Percentiles rank a stretch among this genome's conserved stretches.
These are phyloP conservation scores for Drosophila picticornis DNA, from an alignment of 2,888 invertebrate genomes.

Conservation along the genomic window DNA sequence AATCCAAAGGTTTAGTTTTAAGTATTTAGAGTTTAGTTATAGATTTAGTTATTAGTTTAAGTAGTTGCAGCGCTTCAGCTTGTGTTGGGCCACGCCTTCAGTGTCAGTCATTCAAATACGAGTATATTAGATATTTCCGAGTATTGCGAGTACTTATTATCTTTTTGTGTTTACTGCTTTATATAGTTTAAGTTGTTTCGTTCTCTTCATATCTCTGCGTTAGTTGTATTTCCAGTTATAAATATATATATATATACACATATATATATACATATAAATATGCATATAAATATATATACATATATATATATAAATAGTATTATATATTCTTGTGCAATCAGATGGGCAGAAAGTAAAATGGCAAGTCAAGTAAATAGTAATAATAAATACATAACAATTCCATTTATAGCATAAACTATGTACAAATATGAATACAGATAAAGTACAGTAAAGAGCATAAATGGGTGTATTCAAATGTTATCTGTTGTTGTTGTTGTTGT, in stretches of 20 bases:
- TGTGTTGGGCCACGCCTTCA: conserved; percentile 69
- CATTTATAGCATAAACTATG: conserved; percentile 33
- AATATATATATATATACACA: conserved; percentile 21
- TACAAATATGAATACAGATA: conserved; percentile 28
- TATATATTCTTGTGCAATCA: conserved; percentile 74
- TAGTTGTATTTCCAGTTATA: conserved; percentile 58
- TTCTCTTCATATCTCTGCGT: conserved; percentile 29
- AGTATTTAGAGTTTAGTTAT: conserved; percentile 2
- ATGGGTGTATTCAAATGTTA: conserved; percentile 16
- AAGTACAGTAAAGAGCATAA: conserved; percentile 9
- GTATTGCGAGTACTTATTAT: conserved; percentile 16
- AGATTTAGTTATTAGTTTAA: conserved; percentile 33
- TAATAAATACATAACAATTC: conserved; percentile 40
- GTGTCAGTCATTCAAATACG: conserved; percentile 85
- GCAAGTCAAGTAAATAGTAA: conserved; percentile 65
- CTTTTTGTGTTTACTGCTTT: conserved; percentile 4
- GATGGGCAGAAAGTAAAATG: conserved; percentile 84
- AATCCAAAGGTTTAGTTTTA: conserved; percentile 39
- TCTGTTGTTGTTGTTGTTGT: background rate
- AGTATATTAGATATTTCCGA: conserved; percentile 40
- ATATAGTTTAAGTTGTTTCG: conserved; percentile 4
- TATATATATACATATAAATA: conserved; percentile 22
- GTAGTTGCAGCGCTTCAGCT: conserved; percentile 49
- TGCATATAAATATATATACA: conserved; percentile 10
- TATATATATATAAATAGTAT: conserved; percentile 21